Evolutionary conservation across 2,797 vertebrate genomes (phyloP).

Genomic region (Lithobates pipiens): DNA sequence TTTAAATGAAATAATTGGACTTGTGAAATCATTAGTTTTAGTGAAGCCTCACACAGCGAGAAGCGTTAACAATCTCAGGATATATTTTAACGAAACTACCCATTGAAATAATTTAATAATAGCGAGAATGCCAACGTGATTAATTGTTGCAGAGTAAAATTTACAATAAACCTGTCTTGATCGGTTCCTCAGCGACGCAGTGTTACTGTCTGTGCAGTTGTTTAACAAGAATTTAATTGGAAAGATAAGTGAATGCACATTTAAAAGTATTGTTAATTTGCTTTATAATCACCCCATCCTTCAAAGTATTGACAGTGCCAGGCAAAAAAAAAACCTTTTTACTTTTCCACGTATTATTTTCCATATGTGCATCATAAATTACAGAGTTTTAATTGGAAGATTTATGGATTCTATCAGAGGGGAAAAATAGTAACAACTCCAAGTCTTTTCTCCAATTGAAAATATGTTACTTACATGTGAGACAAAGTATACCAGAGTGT

Average conservation of each 20-base stretch:
- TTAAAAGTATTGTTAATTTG: slow-evolving; percentile 90
- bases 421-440: background rate
- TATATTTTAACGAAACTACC: slow-evolving; percentile 79
- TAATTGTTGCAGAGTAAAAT: slow-evolving; percentile 86
- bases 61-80: slow-evolving; percentile 71
- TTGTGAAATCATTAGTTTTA: slow-evolving; percentile 68
- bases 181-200: slow-evolving; percentile 83
- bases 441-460: slow-evolving; percentile 18
- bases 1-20: slow-evolving; percentile 61
- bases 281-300: slow-evolving; percentile 87
- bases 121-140: slow-evolving; percentile 84
- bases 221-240: slow-evolving; percentile 90
- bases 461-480: slow-evolving; percentile 4
- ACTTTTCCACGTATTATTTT: slow-evolving; percentile 87
- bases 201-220: slow-evolving; percentile 86
- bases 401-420: slow-evolving; percentile 79
- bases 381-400: slow-evolving; percentile 82
- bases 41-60: slow-evolving; percentile 72
- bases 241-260: slow-evolving; percentile 89
- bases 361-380: slow-evolving; percentile 86
- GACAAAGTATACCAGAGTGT: background rate
- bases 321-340: slow-evolving; percentile 79
- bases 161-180: slow-evolving; percentile 88
- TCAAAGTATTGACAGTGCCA: slow-evolving; percentile 87
- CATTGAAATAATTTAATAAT: slow-evolving; percentile 83